Evolutionary conservation across 2,888 invertebrate species (phyloP), one percentile per base, ranked within the genome.

Genomic region (Koerneria pararmatus): DNA sequence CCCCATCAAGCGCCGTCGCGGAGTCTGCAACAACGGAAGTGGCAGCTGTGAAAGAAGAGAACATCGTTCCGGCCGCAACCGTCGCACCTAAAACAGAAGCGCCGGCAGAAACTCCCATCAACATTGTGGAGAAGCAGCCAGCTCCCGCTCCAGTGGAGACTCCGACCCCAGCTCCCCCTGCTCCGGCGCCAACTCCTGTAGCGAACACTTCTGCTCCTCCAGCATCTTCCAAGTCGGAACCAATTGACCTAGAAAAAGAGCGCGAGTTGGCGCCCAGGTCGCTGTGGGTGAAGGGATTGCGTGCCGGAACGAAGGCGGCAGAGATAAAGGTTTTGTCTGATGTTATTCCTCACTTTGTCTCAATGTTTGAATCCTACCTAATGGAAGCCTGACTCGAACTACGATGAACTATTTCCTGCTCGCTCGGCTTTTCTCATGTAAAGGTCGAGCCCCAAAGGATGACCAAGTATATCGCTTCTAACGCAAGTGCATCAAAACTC

Each of bases 321-420:
- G 64, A 64, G 56, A 53, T 64, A 4, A 64, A 64, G 64, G 64
- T 64, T n/a, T n/a, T n/a, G n/a, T n/a, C n/a, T n/a, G n/a, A n/a
- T n/a, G n/a, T n/a, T n/a, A n/a, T n/a, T n/a, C n/a, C n/a, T n/a
- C n/a, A n/a, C n/a, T n/a, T n/a, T n/a, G n/a, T n/a, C n/a, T n/a
- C n/a, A n/a, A n/a, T n/a, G n/a, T n/a, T n/a, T n/a, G n/a, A n/a
- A n/a, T n/a, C n/a, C n/a, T n/a, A n/a, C n/a, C n/a, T n/a, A n/a
- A n/a, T n/a, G n/a, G n/a, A n/a, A n/a, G n/a, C n/a, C n/a, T n/a
- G n/a, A n/a, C n/a, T n/a, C n/a, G n/a, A n/a, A n/a, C n/a, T n/a
- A n/a, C n/a, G n/a, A n/a, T n/a, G n/a, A n/a, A n/a, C n/a, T n/a
- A n/a, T n/a, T n/a, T n/a, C n/a, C n/a, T n/a, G n/a, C n/a, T n/a